These are phyloP conservation scores for Samia ricini DNA, from an alignment of 1,140 invertebrate genomes.

Conservation along the genomic window DNA sequence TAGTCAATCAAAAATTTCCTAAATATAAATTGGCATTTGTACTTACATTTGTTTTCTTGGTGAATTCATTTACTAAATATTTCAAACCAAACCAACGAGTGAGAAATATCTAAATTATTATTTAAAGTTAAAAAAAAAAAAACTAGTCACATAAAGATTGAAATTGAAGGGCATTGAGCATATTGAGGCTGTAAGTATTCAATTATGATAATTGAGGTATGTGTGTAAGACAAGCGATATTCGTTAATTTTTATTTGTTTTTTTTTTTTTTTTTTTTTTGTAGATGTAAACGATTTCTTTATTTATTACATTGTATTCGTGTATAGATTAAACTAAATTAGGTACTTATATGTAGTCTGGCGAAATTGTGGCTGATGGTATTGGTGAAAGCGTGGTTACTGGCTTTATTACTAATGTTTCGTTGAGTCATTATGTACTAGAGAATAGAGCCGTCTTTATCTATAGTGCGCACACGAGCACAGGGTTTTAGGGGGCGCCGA, in stretches of 20 bases:
- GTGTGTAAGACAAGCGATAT: background rate
- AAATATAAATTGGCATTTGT: slow-evolving; percentile 23
- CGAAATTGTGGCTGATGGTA: background rate
- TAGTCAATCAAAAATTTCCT: slow-evolving; percentile 20
- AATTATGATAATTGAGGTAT: background rate
- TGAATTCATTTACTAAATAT: background rate
- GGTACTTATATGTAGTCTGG: background rate
- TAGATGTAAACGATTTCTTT: background rate
- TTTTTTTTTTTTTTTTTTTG: background rate
- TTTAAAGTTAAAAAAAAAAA: no score
- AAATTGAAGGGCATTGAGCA: background rate
- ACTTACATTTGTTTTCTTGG: slow-evolving; percentile 13
- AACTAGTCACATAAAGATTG: slow-evolving; percentile 8
- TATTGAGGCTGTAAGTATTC: slow-evolving; percentile 5
- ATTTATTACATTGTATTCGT: background rate
- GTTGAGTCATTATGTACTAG: background rate
- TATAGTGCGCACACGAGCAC: no score
- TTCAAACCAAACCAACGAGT: slow-evolving; percentile 1
- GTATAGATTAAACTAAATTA: background rate
- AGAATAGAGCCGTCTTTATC: background rate
- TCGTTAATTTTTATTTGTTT: no score
- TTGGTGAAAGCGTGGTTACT: background rate
- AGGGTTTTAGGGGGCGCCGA: no score
- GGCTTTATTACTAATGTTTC: background rate
- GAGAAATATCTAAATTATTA: no score